Evolutionary conservation across 2,113 vertebrate genomes (phyloP).

Genomic region (Archocentrus centrarchus): DNA sequence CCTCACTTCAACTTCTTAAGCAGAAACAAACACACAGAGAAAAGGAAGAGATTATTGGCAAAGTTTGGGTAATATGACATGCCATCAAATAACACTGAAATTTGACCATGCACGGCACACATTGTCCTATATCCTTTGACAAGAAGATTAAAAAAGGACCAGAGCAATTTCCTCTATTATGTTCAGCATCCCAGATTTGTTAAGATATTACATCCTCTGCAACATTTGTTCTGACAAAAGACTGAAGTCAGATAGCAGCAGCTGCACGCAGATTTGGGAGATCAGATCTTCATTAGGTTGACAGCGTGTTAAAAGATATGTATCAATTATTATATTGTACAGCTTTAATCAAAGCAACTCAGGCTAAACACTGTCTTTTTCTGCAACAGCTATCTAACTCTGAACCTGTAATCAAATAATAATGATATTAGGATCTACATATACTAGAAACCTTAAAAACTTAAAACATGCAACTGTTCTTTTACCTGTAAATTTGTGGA

Average conservation of each 20-base stretch:
- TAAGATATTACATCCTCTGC: not conserved
- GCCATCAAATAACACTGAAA: conserved; percentile 5
- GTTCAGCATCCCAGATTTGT: conserved; percentile 13
- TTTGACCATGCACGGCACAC: conserved; percentile 3
- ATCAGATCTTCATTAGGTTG: not conserved
- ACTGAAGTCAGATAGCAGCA: not conserved
- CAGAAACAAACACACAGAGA: conserved; percentile 29
- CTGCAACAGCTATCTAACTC: not conserved
- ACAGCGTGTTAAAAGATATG: not conserved
- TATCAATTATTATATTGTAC: not conserved
- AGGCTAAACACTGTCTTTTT: not conserved
- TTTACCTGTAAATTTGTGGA: conserved; percentile 63
- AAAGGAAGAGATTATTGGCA: conserved; percentile 11
- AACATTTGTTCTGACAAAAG: not conserved
- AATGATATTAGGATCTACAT: not conserved
- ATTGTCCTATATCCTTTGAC: conserved; percentile 19
- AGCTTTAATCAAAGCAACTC: not conserved
- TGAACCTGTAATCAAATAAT: not conserved
- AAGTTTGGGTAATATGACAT: not conserved
- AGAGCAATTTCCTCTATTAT: conserved; percentile 3
- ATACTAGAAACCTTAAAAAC: not conserved
- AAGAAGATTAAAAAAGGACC: conserved; percentile 28
- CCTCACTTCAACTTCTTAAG: conserved; percentile 20
- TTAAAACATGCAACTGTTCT: not conserved
- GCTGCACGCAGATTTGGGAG: not conserved